phyloP scores from a whole-genome alignment of 1,140 invertebrate genomes.

The Anastrepha obliqua region DNA sequence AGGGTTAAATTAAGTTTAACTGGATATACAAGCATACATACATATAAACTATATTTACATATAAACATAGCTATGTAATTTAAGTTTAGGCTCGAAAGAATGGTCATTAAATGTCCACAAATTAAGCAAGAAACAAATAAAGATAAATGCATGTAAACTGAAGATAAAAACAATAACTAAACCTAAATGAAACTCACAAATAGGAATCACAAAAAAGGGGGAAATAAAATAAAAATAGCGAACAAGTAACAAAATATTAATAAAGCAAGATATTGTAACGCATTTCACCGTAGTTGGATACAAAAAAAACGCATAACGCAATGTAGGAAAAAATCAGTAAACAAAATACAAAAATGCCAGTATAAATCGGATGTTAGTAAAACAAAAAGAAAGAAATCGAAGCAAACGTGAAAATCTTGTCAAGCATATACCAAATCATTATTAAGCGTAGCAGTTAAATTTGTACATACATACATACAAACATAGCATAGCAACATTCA shows the following conservation, averaged over 20 bases:
- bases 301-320: not conserved
- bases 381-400: not conserved
- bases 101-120: conserved; percentile 23
- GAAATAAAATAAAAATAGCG: not conserved
- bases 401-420: conserved; percentile 38
- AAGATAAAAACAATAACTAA: conserved; percentile 21
- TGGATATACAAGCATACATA: conserved; percentile 40
- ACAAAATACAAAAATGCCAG: not conserved
- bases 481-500: conserved; percentile 1
- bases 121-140: conserved; percentile 37
- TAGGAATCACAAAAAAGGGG: not conserved
- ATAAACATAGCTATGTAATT: conserved; percentile 35
- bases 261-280: conserved; percentile 12
- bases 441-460: conserved; percentile 47
- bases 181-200: not conserved
- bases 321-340: conserved; percentile 20
- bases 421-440: conserved; percentile 48
- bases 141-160: not conserved
- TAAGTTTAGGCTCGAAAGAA: conserved; percentile 30
- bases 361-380: not conserved
- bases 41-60: conserved; percentile 49
- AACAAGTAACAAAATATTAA: not conserved
- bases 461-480: conserved; percentile 44
- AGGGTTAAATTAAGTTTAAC: conserved; percentile 45
- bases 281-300: conserved; percentile 38